phyloP scores from a whole-genome alignment of 2,113 vertebrate species.

The Zingel zingel region DNA sequence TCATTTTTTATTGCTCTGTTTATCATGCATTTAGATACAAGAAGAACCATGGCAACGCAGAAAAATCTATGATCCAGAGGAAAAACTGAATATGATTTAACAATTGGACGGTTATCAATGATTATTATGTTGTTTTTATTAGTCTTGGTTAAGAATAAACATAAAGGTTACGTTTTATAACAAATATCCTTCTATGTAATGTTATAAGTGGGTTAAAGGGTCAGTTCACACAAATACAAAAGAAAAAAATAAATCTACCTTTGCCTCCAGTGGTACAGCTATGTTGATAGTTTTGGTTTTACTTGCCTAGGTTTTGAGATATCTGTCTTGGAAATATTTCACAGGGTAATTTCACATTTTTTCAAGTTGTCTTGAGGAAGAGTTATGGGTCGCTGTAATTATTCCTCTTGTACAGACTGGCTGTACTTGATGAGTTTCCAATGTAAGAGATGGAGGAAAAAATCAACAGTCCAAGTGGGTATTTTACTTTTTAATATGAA shows the following conservation, averaged over 20 bases:
- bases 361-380: no score
- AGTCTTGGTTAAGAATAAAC: neutral
- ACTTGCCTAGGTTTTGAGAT: neutral
- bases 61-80: conserved; percentile 16
- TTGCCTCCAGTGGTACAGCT: neutral
- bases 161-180: neutral
- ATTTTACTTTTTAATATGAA: neutral
- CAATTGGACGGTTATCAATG: neutral
- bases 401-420: neutral
- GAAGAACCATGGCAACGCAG: conserved; percentile 37
- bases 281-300: neutral
- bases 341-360: neutral
- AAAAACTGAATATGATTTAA: neutral
- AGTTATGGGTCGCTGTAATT: no score
- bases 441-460: no score
- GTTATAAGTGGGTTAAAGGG: neutral
- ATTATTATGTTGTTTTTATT: neutral
- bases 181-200: neutral
- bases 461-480: neutral
- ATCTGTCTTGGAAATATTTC: neutral
- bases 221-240: neutral
- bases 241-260: neutral
- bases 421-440: neutral
- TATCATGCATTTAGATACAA: neutral
- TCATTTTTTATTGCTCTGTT: neutral